These are phyloP conservation scores for Aphidoletes aphidimyza DNA, from an alignment of 2,888 invertebrate genomes.

Conservation along the genomic window DNA sequence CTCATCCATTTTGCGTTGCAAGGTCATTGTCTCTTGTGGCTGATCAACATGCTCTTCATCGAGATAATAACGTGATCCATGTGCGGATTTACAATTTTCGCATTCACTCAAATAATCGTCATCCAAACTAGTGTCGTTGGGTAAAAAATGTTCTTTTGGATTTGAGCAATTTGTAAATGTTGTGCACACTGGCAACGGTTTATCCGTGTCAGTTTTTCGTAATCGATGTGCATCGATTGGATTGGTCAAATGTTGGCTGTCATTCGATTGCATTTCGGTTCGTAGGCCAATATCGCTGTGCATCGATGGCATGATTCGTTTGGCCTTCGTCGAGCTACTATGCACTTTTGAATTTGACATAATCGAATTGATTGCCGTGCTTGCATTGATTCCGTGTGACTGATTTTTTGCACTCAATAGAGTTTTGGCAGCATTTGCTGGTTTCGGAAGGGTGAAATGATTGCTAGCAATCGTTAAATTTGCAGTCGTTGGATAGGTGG, in stretches of 20 bases:
- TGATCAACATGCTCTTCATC: conserved; percentile 69
- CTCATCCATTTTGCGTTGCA: conserved; percentile 70
- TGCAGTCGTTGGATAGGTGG: background rate
- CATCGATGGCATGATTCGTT: background rate
- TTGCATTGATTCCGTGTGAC: background rate
- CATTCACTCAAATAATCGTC: conserved; percentile 86
- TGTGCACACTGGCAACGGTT: conserved; percentile 66
- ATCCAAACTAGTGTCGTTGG: conserved; percentile 67
- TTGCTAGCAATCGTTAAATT: background rate
- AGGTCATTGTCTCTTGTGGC: conserved; percentile 76
- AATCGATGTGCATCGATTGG: background rate
- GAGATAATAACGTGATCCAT: conserved; percentile 74
- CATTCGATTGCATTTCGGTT: background rate
- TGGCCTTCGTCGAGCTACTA: background rate
- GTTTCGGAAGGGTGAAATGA: conserved; percentile 9
- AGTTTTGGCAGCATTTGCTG: background rate
- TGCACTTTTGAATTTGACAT: background rate
- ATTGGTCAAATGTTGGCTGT: conserved; percentile 16
- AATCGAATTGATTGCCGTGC: background rate
- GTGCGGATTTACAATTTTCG: conserved; percentile 84
- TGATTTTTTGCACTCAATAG: background rate
- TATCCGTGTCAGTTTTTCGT: conserved; percentile 61
- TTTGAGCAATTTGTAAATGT: conserved; percentile 67
- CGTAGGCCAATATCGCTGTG: background rate
- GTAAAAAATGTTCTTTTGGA: conserved; percentile 67